Evolutionary conservation across 2,113 vertebrate species (phyloP), one percentile per base, ranked within the genome.

Genomic region (Ptilorrhoa leucosticta): DNA sequence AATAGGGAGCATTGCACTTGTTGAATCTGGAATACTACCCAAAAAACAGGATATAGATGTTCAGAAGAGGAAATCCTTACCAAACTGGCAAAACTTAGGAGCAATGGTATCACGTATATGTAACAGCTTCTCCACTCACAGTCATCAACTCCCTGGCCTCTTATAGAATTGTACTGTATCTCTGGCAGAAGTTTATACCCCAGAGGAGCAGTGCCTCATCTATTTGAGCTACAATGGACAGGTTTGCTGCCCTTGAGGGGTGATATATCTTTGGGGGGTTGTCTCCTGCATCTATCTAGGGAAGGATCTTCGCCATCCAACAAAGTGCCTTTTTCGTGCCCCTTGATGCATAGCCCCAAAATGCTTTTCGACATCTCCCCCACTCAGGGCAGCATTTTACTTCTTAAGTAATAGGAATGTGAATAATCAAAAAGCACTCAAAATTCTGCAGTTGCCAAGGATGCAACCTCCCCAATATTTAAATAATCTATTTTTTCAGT

Each of bases 401-500:
- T 90, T 82, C 90, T 45, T 20, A 72, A 33, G 42, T 61, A 56
- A 37, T 39, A 81, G 54, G 10, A 81, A 81, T 20, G 31, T 1
- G 2, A 54, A 56, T 56, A 61, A 77, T 40, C n/a, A 53, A 72
- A 39, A 83, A 50, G 14, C 7, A 53, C 22, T 44, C 33, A 72
- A 83, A 92, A 87, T 26, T 60, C 33, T 48, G 40, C 44, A 58
- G 33, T 50, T 84, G 37, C 10, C 31, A 48, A 40, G 9, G 35
- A 76, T 0, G 3, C 22, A 84, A 82, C 30, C 0, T 5, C 2
- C 1, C 8, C 9, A 60, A 1, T 20, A 66, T 33, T 77, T 66
- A 66, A 89, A 37, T 14, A 64, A 56, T 22, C 8, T 71, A 3
- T 56, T 47, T 77, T 75, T 87, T 61, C 26, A 58, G 6, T 53